A percentile compares a stretch with the other conserved stretches of the same genome.
phyloP scores from a whole-genome alignment of 2,888 invertebrate genomes.

The Odontocolon sp. region DNA sequence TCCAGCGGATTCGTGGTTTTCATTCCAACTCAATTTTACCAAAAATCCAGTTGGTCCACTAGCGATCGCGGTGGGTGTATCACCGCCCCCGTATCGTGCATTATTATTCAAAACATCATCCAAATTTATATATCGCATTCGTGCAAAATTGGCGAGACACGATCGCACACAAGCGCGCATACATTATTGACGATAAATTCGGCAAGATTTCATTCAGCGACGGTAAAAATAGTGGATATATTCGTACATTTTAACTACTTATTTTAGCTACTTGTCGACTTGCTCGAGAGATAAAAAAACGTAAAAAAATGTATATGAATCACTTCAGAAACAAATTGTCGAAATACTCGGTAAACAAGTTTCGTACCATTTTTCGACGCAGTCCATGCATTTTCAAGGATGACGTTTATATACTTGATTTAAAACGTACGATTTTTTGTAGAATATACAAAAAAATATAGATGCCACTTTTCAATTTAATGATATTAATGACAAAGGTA shows the following conservation, averaged over 20 bases:
- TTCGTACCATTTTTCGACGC: no score
- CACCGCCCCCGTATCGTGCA: conserved; percentile 16
- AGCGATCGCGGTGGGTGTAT: not conserved
- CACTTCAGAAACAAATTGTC: no score
- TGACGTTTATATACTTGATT: no score
- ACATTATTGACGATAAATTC: not conserved
- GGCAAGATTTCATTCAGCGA: not conserved
- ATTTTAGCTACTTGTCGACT: not conserved
- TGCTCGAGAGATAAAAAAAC: not conserved
- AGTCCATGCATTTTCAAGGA: no score
- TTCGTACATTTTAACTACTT: no score
- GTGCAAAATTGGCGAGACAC: not conserved
- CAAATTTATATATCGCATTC: conserved; percentile 38
- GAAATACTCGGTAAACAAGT: no score
- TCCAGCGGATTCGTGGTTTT: conserved; percentile 34
- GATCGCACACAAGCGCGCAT: not conserved
- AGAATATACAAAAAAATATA: no score
- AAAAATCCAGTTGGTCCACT: not conserved
- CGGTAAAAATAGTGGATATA: not conserved
- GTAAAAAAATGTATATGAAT: not conserved
- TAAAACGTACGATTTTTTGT: no score
- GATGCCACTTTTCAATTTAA: no score
- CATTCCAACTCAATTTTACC: conserved; percentile 52
- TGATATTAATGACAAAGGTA: no score
- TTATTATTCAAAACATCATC: conserved; percentile 33